A percentile compares a stretch with the other conserved stretches of the same genome.
These are phyloP conservation scores for Phalangium opilio DNA, from an alignment of 2,888 invertebrate species.

Conservation along the genomic window DNA sequence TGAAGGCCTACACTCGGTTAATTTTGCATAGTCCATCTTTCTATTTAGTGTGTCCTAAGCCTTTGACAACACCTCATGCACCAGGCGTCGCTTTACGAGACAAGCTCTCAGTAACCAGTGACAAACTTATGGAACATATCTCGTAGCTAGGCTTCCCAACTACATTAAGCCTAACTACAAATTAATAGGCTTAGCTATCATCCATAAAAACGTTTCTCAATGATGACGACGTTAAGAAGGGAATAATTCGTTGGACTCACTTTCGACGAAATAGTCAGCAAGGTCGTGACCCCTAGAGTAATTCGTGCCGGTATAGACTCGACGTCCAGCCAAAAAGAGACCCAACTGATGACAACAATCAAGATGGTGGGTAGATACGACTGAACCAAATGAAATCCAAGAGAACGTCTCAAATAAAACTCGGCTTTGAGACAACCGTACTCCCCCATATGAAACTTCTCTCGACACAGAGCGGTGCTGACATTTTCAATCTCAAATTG, in stretches of 20 bases:
- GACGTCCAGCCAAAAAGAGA: conserved; percentile 28
- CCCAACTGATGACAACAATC: conserved; percentile 28
- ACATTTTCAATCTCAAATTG: conserved; percentile 25
- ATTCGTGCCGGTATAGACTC: conserved; percentile 28
- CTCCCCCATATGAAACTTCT: conserved; percentile 24
- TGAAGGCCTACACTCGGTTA: no score
- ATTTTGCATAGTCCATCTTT: no score
- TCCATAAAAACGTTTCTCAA: no score
- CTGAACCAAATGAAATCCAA: conserved; percentile 27
- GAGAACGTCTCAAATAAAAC: conserved; percentile 23
- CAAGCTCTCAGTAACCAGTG: no score
- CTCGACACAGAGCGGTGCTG: conserved; percentile 21
- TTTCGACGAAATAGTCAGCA: conserved; percentile 27
- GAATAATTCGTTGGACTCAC: conserved; percentile 7
- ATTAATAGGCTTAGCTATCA: no score
- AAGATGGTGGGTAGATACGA: conserved; percentile 27
- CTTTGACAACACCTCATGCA: no score
- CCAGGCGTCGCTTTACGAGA: no score
- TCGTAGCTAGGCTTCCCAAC: no score
- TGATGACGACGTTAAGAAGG: no score
- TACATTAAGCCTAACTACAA: no score
- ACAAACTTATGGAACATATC: no score
- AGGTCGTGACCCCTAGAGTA: conserved; percentile 27
- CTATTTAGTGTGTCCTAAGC: no score
- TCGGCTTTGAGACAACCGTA: conserved; percentile 26